These are phyloP conservation scores for Cynaeus angustus DNA, from an alignment of 2,888 invertebrate genomes.

Conservation along the genomic window DNA sequence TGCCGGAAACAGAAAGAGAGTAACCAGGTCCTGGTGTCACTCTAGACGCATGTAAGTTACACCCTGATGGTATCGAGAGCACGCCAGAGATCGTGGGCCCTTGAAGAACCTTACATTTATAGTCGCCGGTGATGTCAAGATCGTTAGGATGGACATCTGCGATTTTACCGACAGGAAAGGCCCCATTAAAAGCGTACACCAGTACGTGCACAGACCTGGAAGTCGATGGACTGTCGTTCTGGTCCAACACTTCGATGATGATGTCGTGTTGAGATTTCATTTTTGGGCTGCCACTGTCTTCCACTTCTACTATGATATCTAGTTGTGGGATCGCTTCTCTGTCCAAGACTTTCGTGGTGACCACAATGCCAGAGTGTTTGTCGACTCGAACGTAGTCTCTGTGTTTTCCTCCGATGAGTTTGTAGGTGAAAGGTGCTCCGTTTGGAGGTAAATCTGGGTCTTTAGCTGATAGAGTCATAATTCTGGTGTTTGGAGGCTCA, in stretches of 20 bases:
- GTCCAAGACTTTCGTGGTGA: slow-evolving; percentile 86
- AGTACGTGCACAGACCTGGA: slow-evolving; percentile 87
- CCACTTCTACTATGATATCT: slow-evolving; percentile 86
- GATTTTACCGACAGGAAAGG: slow-evolving; percentile 86
- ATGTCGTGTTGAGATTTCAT: slow-evolving; percentile 88
- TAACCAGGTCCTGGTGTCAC: slow-evolving; percentile 83
- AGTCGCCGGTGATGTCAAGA: slow-evolving; percentile 91
- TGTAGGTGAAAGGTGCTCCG: slow-evolving; percentile 91
- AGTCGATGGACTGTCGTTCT: slow-evolving; percentile 93
- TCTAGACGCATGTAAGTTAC: slow-evolving; percentile 85
- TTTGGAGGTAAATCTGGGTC: slow-evolving; percentile 94
- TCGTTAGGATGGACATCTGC: slow-evolving; percentile 95
- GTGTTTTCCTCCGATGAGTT: slow-evolving; percentile 85
- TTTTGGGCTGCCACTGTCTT: slow-evolving; percentile 89
- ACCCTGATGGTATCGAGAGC: slow-evolving; percentile 83
- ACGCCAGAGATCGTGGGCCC: slow-evolving; percentile 76
- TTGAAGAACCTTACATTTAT: slow-evolving; percentile 86
- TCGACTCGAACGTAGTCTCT: slow-evolving; percentile 85
- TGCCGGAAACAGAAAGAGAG: slow-evolving; percentile 87
- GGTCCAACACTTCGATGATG: slow-evolving; percentile 85
- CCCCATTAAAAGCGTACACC: slow-evolving; percentile 85
- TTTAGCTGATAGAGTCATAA: slow-evolving; percentile 88
- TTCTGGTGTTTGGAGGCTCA: slow-evolving; percentile 86
- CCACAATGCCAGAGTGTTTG: slow-evolving; percentile 85
- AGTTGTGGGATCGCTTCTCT: slow-evolving; percentile 86